Evolutionary conservation across 2,113 vertebrate genomes (phyloP).

Genomic region (Caracal caracal): DNA sequence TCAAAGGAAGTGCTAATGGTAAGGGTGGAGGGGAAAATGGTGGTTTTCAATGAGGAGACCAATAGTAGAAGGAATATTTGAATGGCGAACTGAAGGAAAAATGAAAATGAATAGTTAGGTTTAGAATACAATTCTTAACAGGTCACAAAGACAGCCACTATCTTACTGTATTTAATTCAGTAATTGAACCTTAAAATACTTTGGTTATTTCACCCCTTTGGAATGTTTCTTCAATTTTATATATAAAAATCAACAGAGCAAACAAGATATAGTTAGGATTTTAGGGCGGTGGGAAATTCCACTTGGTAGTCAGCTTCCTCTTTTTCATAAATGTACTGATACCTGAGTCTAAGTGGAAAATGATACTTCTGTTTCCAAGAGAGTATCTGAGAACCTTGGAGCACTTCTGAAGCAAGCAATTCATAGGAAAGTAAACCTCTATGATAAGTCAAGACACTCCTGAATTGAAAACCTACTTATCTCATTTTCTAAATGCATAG

Average conservation of each 20-base stretch:
- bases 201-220: background rate
- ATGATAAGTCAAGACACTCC: background rate
- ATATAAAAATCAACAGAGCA: background rate
- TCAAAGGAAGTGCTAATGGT: background rate
- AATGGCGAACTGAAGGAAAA: background rate
- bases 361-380: conserved; percentile 20
- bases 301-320: background rate
- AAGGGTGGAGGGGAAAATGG: background rate
- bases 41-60: background rate
- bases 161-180: background rate
- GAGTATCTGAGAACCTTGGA: background rate
- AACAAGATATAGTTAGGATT: background rate
- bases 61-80: background rate
- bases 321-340: background rate
- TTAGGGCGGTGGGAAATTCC: background rate
- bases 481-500: conserved; percentile 30
- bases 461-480: conserved; percentile 35
- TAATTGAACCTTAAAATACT: background rate
- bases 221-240: background rate
- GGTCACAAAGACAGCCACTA: background rate
- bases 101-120: background rate
- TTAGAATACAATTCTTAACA: background rate
- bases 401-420: background rate
- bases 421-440: background rate
- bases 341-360: background rate